Evolutionary conservation across 2,888 invertebrate species (phyloP), one percentile per base, ranked within the genome.

Genomic region (Nycteola revayana): DNA sequence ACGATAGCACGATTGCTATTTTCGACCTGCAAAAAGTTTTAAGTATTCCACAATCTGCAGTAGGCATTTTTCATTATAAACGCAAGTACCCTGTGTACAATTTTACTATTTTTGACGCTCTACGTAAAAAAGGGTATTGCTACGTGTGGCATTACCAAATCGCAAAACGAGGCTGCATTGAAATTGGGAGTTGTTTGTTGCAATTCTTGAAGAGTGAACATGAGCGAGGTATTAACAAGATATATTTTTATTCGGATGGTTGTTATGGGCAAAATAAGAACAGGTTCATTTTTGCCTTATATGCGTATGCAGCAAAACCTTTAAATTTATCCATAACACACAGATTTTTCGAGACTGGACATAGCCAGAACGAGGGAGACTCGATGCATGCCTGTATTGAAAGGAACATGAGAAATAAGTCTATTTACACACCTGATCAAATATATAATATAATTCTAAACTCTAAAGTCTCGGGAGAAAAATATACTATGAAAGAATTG

Each of bases 61-160:
- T 56, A 10, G 47, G 43, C n/a, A 38, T 53, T 24, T 47, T 57
- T 26, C 44, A 53, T 36, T 55, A 60, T 36, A 58, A 56, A 45
- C 32, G 50, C 9, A 51, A 48, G 29, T 45, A 48, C 26, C 36
- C 41, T 17, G 25, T 35, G 29, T 59, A 60, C 28, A 57, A 59
- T 40, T 58, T 54, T 35, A 54, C 54, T 7, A 30, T 57, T 14
- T 55, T 32, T 42, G 47, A 55, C 26, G 32, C 28, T 20, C 20
- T 20, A 28, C 25, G 25, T 7, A 29, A 32, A 31, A 45, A 36
- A 23, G 42, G 54, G 9, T 36, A 37, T 27, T 53, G 55, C 30
- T 42, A 46, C 14, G 23, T 29, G 6, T 29, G 28, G 28, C 28
- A 29, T 29, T 1, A 3, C 4, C 28, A 35, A 10, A 39, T 48